Evolutionary conservation across 1,140 invertebrate species (phyloP).

Genomic region (Amphibalanus amphitrite): DNA sequence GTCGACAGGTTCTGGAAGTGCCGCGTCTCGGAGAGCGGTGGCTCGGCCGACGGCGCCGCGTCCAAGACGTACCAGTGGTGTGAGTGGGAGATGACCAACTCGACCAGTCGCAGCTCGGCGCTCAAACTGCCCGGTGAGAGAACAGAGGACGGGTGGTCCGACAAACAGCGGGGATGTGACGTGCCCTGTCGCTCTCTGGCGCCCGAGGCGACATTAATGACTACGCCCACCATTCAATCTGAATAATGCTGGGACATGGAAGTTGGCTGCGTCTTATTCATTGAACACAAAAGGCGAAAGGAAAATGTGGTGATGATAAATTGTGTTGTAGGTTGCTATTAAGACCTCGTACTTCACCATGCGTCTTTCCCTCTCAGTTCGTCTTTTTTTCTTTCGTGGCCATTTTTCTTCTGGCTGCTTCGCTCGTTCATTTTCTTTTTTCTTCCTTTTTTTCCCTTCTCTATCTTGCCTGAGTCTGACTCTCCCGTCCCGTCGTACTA

Average conservation of each 20-base stretch:
- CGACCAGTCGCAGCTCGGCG: conserved; percentile 52
- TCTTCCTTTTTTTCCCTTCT: not conserved
- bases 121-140: conserved; percentile 64
- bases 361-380: not conserved
- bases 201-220: too few species aligned
- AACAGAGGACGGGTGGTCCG: too few species aligned
- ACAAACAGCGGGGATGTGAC: too few species aligned
- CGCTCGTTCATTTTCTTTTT: conserved; percentile 16
- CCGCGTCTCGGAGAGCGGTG: conserved; percentile 42
- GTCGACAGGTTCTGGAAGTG: conserved; percentile 59
- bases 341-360: too few species aligned
- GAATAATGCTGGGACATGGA: too few species aligned
- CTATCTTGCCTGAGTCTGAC: too few species aligned
- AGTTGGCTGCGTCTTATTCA: too few species aligned
- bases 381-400: not conserved
- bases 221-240: too few species aligned
- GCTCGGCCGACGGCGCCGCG: conserved; percentile 22
- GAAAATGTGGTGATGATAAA: too few species aligned
- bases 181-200: too few species aligned
- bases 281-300: too few species aligned
- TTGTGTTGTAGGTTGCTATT: too few species aligned
- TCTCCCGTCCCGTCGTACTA: conserved; percentile 6
- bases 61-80: conserved; percentile 48
- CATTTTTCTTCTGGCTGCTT: conserved; percentile 12
- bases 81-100: conserved; percentile 78